phyloP scores from a whole-genome alignment of 2,797 vertebrate genomes.

The Caiman crocodilus region DNA sequence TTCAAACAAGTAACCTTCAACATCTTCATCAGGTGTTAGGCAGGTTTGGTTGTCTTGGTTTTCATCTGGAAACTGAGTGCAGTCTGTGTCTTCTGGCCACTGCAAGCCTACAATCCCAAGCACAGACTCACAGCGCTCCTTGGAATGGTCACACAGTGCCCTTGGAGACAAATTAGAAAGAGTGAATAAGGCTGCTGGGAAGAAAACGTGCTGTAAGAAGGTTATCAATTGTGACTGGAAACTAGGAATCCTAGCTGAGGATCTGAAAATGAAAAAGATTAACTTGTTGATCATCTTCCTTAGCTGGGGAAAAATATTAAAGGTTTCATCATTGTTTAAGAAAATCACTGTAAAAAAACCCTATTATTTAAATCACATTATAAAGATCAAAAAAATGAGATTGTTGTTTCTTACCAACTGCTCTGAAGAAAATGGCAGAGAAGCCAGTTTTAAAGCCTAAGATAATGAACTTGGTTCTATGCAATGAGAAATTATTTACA shows the following conservation, averaged over 20 bases:
- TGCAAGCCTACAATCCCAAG: conserved; percentile 93
- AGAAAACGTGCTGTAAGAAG: not conserved
- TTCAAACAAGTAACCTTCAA: conserved; percentile 83
- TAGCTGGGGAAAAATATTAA: not conserved
- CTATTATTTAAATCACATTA: not conserved
- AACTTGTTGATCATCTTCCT: not conserved
- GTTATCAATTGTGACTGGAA: not conserved
- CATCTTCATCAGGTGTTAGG: conserved; percentile 89
- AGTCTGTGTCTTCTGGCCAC: conserved; percentile 96
- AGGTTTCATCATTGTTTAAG: not conserved
- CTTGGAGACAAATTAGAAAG: conserved; percentile 73
- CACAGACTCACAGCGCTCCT: conserved; percentile 92
- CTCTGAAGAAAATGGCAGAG: not conserved
- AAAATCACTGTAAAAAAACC: not conserved
- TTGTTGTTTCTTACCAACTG: not conserved
- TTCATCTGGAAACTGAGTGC: conserved; percentile 92
- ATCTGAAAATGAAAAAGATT: not conserved
- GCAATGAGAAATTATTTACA: not conserved
- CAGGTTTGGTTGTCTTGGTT: conserved; percentile 86
- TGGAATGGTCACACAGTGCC: conserved; percentile 89
- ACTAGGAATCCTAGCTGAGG: not conserved
- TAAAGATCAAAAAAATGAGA: not conserved
- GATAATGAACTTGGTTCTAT: not conserved
- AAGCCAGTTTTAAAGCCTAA: not conserved
- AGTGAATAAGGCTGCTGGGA: not conserved